These are phyloP conservation scores for Trichonephila inaurata DNA, from an alignment of 1,140 invertebrate genomes.

Conservation along the genomic window DNA sequence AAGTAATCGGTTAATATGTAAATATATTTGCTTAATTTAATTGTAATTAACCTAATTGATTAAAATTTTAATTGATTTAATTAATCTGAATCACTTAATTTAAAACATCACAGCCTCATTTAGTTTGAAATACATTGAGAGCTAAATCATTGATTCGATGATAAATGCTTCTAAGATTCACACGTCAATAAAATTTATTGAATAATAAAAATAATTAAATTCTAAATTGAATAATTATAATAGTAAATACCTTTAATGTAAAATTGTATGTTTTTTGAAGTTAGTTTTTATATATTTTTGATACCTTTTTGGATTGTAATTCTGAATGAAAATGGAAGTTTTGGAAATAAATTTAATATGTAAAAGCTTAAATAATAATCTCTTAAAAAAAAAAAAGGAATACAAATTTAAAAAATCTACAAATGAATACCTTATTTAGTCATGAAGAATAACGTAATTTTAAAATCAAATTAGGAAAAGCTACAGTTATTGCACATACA, in stretches of 20 bases:
- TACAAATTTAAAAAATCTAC: neutral
- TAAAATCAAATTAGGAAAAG: too few species aligned
- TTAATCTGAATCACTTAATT: neutral
- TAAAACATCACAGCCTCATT: neutral
- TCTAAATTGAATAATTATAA: neutral
- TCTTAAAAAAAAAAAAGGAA: neutral
- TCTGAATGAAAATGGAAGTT: neutral
- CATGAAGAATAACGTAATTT: too few species aligned
- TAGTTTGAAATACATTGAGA: too few species aligned
- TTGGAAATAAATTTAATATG: neutral
- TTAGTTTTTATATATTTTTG: neutral
- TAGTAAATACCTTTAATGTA: neutral
- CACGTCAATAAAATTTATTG: too few species aligned
- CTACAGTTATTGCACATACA: too few species aligned
- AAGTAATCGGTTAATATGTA: neutral
- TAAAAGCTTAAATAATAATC: neutral
- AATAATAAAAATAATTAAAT: neutral
- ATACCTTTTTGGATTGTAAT: neutral
- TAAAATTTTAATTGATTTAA: neutral
- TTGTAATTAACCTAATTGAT: neutral
- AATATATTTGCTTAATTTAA: neutral
- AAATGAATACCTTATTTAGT: too few species aligned
- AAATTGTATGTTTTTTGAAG: neutral
- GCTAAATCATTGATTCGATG: too few species aligned
- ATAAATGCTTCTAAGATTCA: too few species aligned